phyloP scores from a whole-genome alignment of 2,888 invertebrate genomes.

The Timema cristinae region DNA sequence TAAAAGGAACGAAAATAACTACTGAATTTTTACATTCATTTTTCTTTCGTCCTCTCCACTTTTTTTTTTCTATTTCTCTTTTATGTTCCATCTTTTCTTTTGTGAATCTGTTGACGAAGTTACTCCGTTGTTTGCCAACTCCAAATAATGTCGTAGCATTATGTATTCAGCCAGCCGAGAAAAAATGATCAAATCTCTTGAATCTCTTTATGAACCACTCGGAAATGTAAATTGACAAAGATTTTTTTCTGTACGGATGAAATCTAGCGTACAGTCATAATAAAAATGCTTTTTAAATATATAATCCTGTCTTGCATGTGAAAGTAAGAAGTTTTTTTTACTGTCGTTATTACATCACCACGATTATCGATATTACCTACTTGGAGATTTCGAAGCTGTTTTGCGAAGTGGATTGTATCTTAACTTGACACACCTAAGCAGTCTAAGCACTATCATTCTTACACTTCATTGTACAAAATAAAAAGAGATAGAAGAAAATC shows the following conservation, averaged over 20 bases:
- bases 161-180: slow-evolving; percentile 15
- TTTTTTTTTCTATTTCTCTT: neutral
- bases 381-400: too few relatives aligned
- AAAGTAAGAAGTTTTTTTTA: too few relatives aligned
- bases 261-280: neutral
- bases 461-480: too few relatives aligned
- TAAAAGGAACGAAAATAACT: too few relatives aligned
- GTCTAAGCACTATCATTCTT: too few relatives aligned
- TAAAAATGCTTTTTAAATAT: too few relatives aligned
- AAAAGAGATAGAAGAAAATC: too few relatives aligned
- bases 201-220: slow-evolving; percentile 14
- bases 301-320: too few relatives aligned
- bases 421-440: too few relatives aligned
- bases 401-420: too few relatives aligned
- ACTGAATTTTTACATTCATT: slow-evolving; percentile 10
- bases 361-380: too few relatives aligned
- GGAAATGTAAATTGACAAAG: slow-evolving; percentile 15
- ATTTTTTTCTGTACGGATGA: neutral
- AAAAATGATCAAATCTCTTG: slow-evolving; percentile 16
- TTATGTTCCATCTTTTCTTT: neutral
- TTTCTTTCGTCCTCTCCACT: neutral
- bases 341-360: too few relatives aligned
- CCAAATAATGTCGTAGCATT: slow-evolving; percentile 16
- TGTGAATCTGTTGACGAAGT: slow-evolving; percentile 15
- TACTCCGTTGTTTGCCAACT: slow-evolving; percentile 15